phyloP scores from a whole-genome alignment of 2,113 vertebrate genomes.

The Fulica atra region DNA sequence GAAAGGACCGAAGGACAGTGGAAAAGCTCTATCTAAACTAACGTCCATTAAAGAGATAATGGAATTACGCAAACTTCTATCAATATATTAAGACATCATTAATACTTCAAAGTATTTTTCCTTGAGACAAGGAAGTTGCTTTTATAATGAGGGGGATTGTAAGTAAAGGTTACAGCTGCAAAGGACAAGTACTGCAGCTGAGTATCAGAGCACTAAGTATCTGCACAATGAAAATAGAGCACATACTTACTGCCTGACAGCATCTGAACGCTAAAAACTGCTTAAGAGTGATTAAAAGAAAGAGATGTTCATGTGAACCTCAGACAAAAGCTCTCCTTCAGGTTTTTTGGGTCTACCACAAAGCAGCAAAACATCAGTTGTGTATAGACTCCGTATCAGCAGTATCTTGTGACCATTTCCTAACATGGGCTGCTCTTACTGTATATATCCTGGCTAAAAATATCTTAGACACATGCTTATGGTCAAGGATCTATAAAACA shows the following conservation, averaged over 20 bases:
- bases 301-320: not conserved
- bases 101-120: constrained; percentile 2
- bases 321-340: not conserved
- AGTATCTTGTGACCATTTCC: not conserved
- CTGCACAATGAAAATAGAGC: not conserved
- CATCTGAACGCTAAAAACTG: not conserved
- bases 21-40: not conserved
- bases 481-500: not conserved
- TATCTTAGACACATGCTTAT: not conserved
- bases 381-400: not conserved
- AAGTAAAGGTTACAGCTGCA: not conserved
- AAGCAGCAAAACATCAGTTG: not conserved
- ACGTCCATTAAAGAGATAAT: not conserved
- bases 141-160: not conserved
- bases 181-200: not conserved
- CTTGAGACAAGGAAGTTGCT: not conserved
- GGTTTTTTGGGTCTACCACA: not conserved
- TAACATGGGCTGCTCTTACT: not conserved
- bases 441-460: not conserved
- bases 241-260: not conserved
- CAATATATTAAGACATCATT: not conserved
- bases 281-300: not conserved
- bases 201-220: not conserved
- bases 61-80: not conserved
- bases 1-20: not conserved